A percentile compares a stretch with the other conserved stretches of the same genome.
These are phyloP conservation scores for Egretta garzetta DNA, from an alignment of 2,113 vertebrate genomes.

Conservation along the genomic window DNA sequence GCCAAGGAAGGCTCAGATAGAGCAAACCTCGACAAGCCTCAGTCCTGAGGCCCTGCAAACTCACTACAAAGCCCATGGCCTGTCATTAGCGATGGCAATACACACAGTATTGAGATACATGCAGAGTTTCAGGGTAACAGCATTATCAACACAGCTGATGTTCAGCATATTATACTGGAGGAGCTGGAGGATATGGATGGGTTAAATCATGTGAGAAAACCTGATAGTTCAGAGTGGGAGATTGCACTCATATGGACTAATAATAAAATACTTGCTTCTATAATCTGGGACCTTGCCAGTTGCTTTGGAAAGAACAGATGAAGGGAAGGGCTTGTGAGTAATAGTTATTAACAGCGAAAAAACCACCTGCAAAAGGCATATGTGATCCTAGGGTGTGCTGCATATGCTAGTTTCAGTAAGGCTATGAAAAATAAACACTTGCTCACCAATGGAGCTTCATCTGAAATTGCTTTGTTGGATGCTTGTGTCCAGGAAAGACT, in stretches of 20 bases:
- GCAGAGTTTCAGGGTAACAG: background rate
- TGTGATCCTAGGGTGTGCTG: background rate
- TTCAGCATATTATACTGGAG: background rate
- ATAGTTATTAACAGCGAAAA: background rate
- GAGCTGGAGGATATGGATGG: background rate
- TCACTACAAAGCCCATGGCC: rapidly evolving
- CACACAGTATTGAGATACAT: background rate
- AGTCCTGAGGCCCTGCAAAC: background rate
- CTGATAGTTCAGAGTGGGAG: background rate
- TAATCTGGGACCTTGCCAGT: background rate
- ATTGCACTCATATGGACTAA: background rate
- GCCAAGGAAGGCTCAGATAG: background rate
- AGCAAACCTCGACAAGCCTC: background rate
- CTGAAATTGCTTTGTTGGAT: background rate
- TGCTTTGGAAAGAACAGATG: background rate
- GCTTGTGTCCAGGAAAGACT: background rate
- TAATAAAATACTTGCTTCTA: background rate
- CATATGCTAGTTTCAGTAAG: background rate
- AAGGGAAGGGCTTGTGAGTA: background rate
- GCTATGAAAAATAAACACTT: background rate
- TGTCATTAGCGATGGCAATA: background rate
- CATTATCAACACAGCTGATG: background rate
- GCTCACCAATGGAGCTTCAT: background rate
- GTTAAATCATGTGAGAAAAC: background rate
- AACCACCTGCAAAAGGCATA: slow-evolving; percentile 33